A percentile compares a stretch with the other conserved stretches of the same genome.
These are phyloP conservation scores for Drymodes brunneopygia DNA, from an alignment of 2,113 vertebrate genomes.

Conservation along the genomic window DNA sequence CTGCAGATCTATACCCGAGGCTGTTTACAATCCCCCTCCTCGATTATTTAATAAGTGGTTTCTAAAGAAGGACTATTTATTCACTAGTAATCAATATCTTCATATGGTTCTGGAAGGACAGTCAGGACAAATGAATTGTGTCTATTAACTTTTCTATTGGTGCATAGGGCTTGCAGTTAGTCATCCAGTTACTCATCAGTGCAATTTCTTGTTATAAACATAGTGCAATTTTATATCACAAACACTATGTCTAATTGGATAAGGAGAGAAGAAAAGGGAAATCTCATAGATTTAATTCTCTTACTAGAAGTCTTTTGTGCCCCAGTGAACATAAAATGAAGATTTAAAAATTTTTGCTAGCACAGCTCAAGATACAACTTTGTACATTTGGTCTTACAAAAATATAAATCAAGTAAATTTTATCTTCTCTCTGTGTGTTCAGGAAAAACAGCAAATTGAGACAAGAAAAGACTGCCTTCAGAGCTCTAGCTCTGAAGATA, in stretches of 20 bases:
- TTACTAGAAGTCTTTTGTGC: neutral
- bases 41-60: neutral
- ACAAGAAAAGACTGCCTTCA: neutral
- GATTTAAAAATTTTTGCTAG: neutral
- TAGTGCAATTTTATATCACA: neutral
- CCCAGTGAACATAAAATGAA: neutral
- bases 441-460: neutral
- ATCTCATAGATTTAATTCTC: neutral
- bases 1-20: neutral
- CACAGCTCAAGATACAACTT: neutral
- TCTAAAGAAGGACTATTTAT: neutral
- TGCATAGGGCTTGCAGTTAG: neutral
- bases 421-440: neutral
- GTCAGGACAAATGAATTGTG: neutral
- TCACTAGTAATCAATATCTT: neutral
- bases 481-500: neutral
- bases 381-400: neutral
- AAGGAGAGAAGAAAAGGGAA: neutral
- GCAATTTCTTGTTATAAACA: neutral
- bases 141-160: neutral
- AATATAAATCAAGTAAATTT: neutral
- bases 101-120: neutral
- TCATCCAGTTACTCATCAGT: neutral
- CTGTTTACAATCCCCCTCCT: neutral
- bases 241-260: neutral